Percentiles rank a stretch among this genome's conserved stretches.
These are phyloP conservation scores for Sarcophaga variegata DNA, from an alignment of 2,888 invertebrate genomes.

Conservation along the genomic window DNA sequence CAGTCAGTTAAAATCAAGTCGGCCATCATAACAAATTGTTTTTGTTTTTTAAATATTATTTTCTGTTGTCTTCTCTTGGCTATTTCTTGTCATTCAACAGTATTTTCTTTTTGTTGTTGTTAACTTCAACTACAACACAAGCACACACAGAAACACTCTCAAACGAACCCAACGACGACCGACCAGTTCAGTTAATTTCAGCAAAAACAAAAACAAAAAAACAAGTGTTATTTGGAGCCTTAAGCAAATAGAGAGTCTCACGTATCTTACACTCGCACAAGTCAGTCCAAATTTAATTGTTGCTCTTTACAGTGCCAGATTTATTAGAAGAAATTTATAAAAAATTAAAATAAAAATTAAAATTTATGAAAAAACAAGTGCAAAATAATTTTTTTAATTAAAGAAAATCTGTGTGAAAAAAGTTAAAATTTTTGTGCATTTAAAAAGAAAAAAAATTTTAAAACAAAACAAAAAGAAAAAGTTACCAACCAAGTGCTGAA, in stretches of 20 bases:
- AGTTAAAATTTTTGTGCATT: slow-evolving; percentile 52
- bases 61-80: slow-evolving; percentile 33
- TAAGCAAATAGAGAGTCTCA: slow-evolving; percentile 51
- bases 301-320: slow-evolving; percentile 61
- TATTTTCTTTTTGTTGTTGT: slow-evolving; percentile 39
- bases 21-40: slow-evolving; percentile 22
- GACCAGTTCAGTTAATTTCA: slow-evolving; percentile 56
- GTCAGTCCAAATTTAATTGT: slow-evolving; percentile 40
- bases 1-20: slow-evolving; percentile 20
- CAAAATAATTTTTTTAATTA: slow-evolving; percentile 34
- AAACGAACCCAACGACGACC: slow-evolving; percentile 64
- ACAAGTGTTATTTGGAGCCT: slow-evolving; percentile 57
- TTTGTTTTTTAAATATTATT: slow-evolving; percentile 12
- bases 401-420: slow-evolving; percentile 16
- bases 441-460: slow-evolving; percentile 36
- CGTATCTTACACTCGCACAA: slow-evolving; percentile 17
- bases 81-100: slow-evolving; percentile 45
- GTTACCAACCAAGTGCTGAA: slow-evolving; percentile 50
- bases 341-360: slow-evolving; percentile 12
- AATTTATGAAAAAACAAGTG: slow-evolving; percentile 40
- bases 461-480: slow-evolving; percentile 33
- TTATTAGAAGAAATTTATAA: slow-evolving; percentile 27
- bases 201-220: slow-evolving; percentile 27
- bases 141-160: slow-evolving; percentile 19
- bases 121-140: slow-evolving; percentile 36